Base-by-base conservation (phyloP, 2,888 invertebrate species). In the Epirrita christyi region DNA sequence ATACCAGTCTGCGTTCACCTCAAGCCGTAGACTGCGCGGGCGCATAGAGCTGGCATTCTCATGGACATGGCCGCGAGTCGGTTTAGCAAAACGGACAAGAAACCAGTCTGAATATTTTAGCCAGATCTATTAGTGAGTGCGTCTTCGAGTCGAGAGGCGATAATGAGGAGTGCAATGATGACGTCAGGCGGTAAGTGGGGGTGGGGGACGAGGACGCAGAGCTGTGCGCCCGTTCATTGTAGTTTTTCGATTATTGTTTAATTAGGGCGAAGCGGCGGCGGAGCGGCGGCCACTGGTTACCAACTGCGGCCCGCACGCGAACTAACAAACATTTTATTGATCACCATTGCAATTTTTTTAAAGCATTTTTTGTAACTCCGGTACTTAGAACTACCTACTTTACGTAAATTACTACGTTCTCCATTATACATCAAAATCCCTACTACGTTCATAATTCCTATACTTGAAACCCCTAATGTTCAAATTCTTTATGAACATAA, bases 201-300 rank as follows among this genome's bases (percentile, higher is more conserved):
- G 66, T 63, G 61, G 68, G 63, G 84, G 82, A 77, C 77, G 85
- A 83, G 83, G 85, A 85, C 85, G 86, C 72, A 68, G 82, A 85
- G 88, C 87, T 84, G 86, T 83, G 88, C 88, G 89, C 89, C 85
- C 89, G 91, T 87, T 91, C 89, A 90, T 91, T 91, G 91, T 91
- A 91, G 89, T 91, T 90, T 91, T 91, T 91, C 91, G 91, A 92
- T 92, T 92, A 91, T 91, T 92, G 91, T 92, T 91, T 92, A 91
- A 92, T 91, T 92, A 92, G 91, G 91, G 90, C 91, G 90, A 91
- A 90, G 90, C 91, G 90, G 91, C 91, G 89, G 89, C 90, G 88
- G 83, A 85, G 88, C 90, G 90, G 85, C 90, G 88, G 88, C 86
- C 88, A 88, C 89, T 76, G 76, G 65, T 57, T 66, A 65, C 64